Conservation (phyloP, 2,888 invertebrate species). For the Nasonia oneida region DNA sequence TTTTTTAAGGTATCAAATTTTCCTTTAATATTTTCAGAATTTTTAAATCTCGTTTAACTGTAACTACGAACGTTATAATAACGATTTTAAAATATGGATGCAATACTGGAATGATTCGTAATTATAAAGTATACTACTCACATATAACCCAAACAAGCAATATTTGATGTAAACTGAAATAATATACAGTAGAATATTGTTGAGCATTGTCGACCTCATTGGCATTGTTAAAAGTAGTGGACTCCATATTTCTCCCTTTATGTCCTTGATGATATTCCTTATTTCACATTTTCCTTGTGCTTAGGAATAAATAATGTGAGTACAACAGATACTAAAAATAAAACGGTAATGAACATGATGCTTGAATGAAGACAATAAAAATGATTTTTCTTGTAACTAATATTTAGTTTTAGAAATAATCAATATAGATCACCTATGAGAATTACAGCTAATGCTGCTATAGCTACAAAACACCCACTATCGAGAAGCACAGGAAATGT, state of each 20-base stretch:
- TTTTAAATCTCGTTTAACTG: background rate
- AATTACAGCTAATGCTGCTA: constrained; percentile 68
- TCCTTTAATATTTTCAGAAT: too few relatives aligned
- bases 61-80: background rate
- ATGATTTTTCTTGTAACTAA: background rate
- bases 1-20: too few relatives aligned
- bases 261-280: background rate
- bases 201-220: background rate
- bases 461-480: constrained; percentile 71
- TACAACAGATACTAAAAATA: constrained; percentile 44
- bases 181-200: background rate
- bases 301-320: constrained; percentile 52
- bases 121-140: background rate
- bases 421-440: constrained; percentile 66
- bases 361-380: background rate
- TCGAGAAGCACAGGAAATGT: constrained; percentile 74
- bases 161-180: background rate
- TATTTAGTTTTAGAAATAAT: background rate
- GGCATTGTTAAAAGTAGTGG: background rate
- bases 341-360: background rate
- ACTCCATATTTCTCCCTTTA: background rate
- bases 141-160: background rate
- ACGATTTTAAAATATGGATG: background rate
- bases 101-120: background rate
- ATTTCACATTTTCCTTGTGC: constrained; percentile 44